These are phyloP conservation scores for Masticophis lateralis DNA, from an alignment of 2,797 vertebrate genomes.

Conservation along the genomic window DNA sequence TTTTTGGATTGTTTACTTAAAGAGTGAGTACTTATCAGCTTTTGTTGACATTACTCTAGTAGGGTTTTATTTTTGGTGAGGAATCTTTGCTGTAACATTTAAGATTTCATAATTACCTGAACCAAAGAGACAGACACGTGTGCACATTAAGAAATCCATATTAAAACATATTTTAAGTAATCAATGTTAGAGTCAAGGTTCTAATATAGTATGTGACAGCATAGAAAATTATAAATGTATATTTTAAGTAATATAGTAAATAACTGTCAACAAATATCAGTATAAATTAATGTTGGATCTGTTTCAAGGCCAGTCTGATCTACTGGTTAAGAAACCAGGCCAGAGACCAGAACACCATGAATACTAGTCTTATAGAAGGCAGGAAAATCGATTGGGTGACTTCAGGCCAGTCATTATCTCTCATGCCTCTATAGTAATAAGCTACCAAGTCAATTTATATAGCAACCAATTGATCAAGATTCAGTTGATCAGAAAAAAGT, in stretches of 20 bases:
- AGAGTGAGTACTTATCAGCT: not conserved
- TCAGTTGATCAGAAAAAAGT: not conserved
- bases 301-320: not conserved
- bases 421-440: not conserved
- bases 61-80: not conserved
- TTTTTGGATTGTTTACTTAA: constrained; percentile 28
- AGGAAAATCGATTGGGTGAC: not conserved
- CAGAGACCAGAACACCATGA: not conserved
- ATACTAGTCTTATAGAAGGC: not conserved
- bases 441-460: not conserved
- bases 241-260: not conserved
- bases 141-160: not conserved
- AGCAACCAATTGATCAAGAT: not conserved
- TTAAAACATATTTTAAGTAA: not conserved
- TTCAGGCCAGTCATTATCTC: not conserved
- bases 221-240: not conserved
- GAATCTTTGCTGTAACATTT: not conserved
- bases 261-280: not conserved
- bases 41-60: not conserved
- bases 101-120: not conserved
- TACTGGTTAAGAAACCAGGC: not conserved
- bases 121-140: not conserved
- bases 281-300: not conserved
- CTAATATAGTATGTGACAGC: not conserved
- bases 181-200: not conserved